Percentiles rank a stretch among this genome's conserved stretches.
phyloP scores from a whole-genome alignment of 1,140 invertebrate species.

The Tribolium madens region DNA sequence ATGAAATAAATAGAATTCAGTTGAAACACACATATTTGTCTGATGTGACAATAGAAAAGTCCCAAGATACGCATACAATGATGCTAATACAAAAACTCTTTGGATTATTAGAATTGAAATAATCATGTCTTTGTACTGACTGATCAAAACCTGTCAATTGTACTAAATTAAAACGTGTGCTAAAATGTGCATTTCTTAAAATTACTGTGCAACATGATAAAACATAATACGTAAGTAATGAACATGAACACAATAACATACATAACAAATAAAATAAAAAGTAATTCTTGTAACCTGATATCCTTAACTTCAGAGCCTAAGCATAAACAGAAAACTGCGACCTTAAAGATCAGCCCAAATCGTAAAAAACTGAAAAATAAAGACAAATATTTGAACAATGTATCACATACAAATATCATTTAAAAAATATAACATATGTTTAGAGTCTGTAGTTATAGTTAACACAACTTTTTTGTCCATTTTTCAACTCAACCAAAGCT shows the following conservation, averaged over 20 bases:
- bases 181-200: constrained; percentile 17
- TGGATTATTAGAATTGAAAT: constrained; percentile 11
- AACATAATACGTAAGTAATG: constrained; percentile 7
- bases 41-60: too few relatives aligned
- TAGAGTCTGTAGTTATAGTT: constrained; percentile 58
- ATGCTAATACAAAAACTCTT: not conserved
- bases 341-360: not conserved
- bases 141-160: constrained; percentile 6
- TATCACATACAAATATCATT: constrained; percentile 22
- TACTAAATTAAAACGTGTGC: constrained; percentile 17
- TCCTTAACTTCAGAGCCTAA: constrained; percentile 33
- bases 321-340: not conserved
- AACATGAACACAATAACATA: constrained; percentile 28
- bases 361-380: not conserved
- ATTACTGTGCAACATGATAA: not conserved
- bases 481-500: constrained; percentile 74
- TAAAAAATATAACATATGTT: not conserved
- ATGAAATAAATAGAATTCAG: too few relatives aligned
- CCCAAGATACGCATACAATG: constrained; percentile 7
- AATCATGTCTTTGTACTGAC: constrained; percentile 23
- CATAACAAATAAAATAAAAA: not conserved
- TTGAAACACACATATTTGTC: too few relatives aligned
- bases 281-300: not conserved
- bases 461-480: constrained; percentile 48
- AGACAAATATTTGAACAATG: constrained; percentile 1